Evolutionary conservation across 1,140 invertebrate genomes (phyloP), one percentile per base, ranked within the genome.

Genomic region (Sminthurinus signatus): DNA sequence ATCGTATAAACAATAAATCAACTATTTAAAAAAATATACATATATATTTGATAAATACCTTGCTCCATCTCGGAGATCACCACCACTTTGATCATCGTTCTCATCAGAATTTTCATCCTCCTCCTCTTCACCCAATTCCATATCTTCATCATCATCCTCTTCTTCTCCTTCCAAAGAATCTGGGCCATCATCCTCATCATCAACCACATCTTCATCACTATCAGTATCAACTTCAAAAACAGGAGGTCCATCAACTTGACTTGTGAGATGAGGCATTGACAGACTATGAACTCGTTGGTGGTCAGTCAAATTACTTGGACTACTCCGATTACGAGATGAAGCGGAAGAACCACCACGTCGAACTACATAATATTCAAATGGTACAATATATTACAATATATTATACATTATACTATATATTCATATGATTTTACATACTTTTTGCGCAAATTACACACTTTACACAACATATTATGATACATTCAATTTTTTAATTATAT

Each of bases 101-200:
- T 59, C 44, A 14, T 60, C 58, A 27, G 28, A 36, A 31, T 60
- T 51, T 10, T 58, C 19, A n/a, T 42, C 56, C 36, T 69, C 68
- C 39, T 69, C 68, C 23, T 63, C 63, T 50, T 65, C 56, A 25
- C 56, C 68, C 8, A 69, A 58, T 25, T 62, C 67, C 67, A 69
- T 69, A 21, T 69, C 67, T n/a, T 69, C 67, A 51, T 69, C 67
- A 1, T 43, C 64, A n/a, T 68, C 66, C 25, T 67, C 65, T 12
- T 62, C 65, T 31, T 54, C 23, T 2, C 27, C 31, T 17, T 67
- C 65, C 2, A 51, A 57, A 21, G 29, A 19, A 23, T 64, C 52
- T n/a, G 29, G 44, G 17, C 56, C 57, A 28, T 62, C 50, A 17
- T 62, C 65, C n/a, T 67, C 65, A 25, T 59, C 55, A 8, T 60